Conservation (phyloP, 2,888 invertebrate genomes). For the Brassicogethes aeneus region DNA sequence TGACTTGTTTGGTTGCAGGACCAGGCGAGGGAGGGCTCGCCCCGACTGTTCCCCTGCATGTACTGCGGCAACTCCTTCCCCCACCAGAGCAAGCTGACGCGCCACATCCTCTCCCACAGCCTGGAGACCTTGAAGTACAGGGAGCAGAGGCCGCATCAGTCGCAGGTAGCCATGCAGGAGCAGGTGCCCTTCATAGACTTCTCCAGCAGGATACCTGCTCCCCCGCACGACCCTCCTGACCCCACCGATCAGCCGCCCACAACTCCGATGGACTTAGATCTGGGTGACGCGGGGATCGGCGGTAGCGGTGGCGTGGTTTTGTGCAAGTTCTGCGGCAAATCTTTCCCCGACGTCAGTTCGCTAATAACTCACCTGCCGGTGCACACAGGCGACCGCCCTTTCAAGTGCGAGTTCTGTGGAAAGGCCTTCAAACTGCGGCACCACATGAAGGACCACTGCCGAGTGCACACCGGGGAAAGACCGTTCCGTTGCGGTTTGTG, state of each 20-base stretch:
- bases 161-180: conserved; percentile 41
- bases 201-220: conserved; percentile 36
- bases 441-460: conserved; percentile 92
- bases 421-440: conserved; percentile 88
- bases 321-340: conserved; percentile 89
- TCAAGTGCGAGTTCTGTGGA: conserved; percentile 90
- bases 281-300: conserved; percentile 54
- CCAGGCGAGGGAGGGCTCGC: conserved; percentile 46
- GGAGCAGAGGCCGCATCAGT: conserved; percentile 49
- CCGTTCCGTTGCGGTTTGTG: conserved; percentile 84
- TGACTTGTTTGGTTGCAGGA: conserved; percentile 84
- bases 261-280: conserved; percentile 50
- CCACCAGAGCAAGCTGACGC: conserved; percentile 83
- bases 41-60: conserved; percentile 69
- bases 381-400: conserved; percentile 84
- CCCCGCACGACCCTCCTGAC: conserved; percentile 38
- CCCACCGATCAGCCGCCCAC: conserved; percentile 46
- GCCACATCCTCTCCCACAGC: conserved; percentile 83
- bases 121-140: conserved; percentile 81
- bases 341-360: conserved; percentile 83
- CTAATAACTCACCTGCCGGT: conserved; percentile 81
- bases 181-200: conserved; percentile 36
- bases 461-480: conserved; percentile 85
- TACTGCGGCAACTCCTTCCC: conserved; percentile 85
- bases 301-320: conserved; percentile 55